Conservation (phyloP, 2,888 invertebrate species). For the Sicus ferrugineus region DNA sequence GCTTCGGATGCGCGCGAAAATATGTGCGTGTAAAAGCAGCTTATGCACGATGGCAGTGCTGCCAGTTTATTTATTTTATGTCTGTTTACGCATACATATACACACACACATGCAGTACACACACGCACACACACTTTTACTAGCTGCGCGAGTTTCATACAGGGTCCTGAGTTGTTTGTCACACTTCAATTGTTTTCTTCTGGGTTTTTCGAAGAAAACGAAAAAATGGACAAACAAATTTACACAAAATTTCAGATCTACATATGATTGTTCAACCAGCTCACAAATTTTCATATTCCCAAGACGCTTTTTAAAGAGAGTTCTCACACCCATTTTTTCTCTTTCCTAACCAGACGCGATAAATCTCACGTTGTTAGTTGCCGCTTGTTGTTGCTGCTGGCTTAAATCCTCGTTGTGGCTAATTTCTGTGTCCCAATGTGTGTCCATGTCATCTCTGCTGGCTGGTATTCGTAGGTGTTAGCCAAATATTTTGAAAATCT, state of each 20-base stretch:
- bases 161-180: too few species aligned
- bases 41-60: constrained; percentile 7
- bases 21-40: constrained; percentile 1
- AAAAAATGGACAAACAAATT: too few species aligned
- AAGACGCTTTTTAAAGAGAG: constrained; percentile 1
- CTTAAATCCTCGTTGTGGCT: neutral
- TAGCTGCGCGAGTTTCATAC: too few species aligned
- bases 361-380: constrained; percentile 12
- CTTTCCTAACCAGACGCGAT: constrained; percentile 11
- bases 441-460: constrained; percentile 14
- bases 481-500: constrained; percentile 23
- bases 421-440: neutral
- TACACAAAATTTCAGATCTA: too few species aligned
- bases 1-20: constrained; percentile 7
- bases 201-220: too few species aligned
- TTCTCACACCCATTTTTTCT: neutral
- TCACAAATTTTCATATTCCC: neutral
- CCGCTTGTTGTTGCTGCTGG: neutral
- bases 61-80: constrained; percentile 20
- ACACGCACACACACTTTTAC: neutral
- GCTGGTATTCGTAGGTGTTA: constrained; percentile 19
- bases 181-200: too few species aligned
- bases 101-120: neutral
- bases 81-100: neutral
- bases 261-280: neutral